A percentile compares a stretch with the other conserved stretches of the same genome.
Conservation (phyloP, 2,113 vertebrate species). For the Chamaea fasciata region DNA sequence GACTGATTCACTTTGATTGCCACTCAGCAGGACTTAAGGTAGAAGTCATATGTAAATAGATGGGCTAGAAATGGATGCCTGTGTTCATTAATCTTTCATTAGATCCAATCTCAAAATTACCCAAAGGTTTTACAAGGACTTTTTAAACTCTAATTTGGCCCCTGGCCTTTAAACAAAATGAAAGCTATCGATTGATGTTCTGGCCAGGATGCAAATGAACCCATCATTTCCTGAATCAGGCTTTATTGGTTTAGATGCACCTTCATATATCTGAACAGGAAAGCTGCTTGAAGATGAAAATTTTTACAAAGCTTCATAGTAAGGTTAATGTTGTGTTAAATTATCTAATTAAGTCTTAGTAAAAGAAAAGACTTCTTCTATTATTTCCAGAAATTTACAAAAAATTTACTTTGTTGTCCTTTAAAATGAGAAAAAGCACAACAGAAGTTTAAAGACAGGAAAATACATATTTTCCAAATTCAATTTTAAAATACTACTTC, state of each 20-base stretch:
- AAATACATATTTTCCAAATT: not conserved
- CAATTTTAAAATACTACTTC: not conserved
- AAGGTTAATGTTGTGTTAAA: slow-evolving; percentile 28
- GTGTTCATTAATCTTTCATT: slow-evolving; percentile 74
- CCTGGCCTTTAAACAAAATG: slow-evolving; percentile 69
- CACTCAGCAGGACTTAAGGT: slow-evolving; percentile 55
- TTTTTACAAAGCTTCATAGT: not conserved
- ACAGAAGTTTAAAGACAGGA: not conserved
- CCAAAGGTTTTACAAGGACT: slow-evolving; percentile 70
- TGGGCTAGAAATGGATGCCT: slow-evolving; percentile 59
- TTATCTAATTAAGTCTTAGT: not conserved
- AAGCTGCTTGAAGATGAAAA: not conserved
- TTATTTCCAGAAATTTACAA: not conserved
- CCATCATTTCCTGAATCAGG: slow-evolving; percentile 46
- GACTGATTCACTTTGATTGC: slow-evolving; percentile 53
- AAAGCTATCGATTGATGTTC: slow-evolving; percentile 66
- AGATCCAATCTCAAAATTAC: slow-evolving; percentile 63
- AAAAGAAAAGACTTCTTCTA: not conserved
- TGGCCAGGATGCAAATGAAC: slow-evolving; percentile 57
- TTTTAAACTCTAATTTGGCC: slow-evolving; percentile 70
- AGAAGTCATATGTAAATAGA: slow-evolving; percentile 68
- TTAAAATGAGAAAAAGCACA: not conserved
- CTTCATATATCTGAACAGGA: slow-evolving; percentile 33
- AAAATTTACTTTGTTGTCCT: not conserved
- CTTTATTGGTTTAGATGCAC: slow-evolving; percentile 60